Conservation (phyloP, 2,113 vertebrate species). For the Upupa epops region DNA sequence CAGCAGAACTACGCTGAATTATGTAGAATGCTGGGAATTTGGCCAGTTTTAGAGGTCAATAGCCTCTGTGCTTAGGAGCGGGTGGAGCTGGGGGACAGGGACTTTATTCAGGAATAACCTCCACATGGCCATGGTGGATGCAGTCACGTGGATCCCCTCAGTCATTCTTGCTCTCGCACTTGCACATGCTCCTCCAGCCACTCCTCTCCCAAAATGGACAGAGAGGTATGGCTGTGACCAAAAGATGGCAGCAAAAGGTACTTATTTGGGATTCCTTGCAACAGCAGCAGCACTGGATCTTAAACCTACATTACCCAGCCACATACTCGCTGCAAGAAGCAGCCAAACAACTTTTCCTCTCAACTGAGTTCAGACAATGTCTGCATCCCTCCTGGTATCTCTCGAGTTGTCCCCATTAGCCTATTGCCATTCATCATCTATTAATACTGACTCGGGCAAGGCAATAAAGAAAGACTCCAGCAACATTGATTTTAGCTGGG, state of each 20-base stretch:
- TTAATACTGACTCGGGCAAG: conserved; percentile 60
- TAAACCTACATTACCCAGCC: not conserved
- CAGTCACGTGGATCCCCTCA: not conserved
- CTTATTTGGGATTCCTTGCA: not conserved
- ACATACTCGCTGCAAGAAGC: not conserved
- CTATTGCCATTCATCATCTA: conserved; percentile 63
- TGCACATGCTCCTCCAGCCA: conserved; percentile 30
- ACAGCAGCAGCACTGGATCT: not conserved
- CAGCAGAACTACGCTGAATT: conserved; percentile 54
- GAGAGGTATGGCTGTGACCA: conserved; percentile 37
- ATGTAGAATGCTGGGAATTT: conserved; percentile 42
- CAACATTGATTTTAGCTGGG: conserved; percentile 66
- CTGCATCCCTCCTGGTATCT: not conserved
- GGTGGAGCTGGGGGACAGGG: conserved; percentile 14
- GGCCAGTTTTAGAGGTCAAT: conserved; percentile 50
- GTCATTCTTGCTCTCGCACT: not conserved
- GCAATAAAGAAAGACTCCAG: conserved; percentile 66
- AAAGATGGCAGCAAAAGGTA: conserved; percentile 69
- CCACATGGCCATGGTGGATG: not conserved
- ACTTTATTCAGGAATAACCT: conserved; percentile 20
- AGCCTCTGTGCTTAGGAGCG: not conserved
- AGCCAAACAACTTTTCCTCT: not conserved
- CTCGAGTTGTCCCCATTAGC: conserved; percentile 48
- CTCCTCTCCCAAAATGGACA: not conserved
- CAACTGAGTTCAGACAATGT: not conserved